Percentiles rank a stretch among this genome's conserved stretches.
These are phyloP conservation scores for Camponotus vicinus DNA, from an alignment of 1,140 invertebrate genomes.

Conservation along the genomic window DNA sequence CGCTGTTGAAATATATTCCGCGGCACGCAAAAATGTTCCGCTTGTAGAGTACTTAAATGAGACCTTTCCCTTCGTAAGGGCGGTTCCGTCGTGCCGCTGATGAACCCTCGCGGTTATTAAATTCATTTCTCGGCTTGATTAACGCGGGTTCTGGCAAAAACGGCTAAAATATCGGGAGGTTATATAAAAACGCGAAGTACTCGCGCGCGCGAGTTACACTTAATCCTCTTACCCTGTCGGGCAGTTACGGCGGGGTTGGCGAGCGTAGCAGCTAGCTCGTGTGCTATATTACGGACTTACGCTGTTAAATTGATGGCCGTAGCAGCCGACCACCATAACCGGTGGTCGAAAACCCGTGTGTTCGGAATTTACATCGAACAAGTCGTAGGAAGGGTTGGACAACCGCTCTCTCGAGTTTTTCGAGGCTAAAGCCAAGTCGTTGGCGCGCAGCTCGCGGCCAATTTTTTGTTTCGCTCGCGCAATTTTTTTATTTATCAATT, in stretches of 20 bases:
- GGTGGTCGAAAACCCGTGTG: conserved; percentile 65
- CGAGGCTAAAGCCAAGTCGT: conserved; percentile 15
- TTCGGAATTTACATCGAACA: conserved; percentile 73
- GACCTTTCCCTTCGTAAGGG: conserved; percentile 49
- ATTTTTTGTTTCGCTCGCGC: conserved; percentile 11
- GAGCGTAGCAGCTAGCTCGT: conserved; percentile 45
- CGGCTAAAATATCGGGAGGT: conserved; percentile 72
- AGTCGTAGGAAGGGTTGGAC: conserved; percentile 34
- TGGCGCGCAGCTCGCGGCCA: conserved; percentile 2
- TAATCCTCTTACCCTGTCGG: conserved; percentile 74
- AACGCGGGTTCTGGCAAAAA: conserved; percentile 68
- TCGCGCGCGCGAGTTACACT: conserved; percentile 67
- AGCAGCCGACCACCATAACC: conserved; percentile 63
- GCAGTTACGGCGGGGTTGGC: conserved; percentile 55
- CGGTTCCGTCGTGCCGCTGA: conserved; percentile 28
- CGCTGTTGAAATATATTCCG: neutral
- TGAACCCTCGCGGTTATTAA: conserved; percentile 69
- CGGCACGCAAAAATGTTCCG: conserved; percentile 34
- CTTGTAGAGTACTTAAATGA: conserved; percentile 55
- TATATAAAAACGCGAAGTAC: conserved; percentile 68
- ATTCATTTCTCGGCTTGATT: conserved; percentile 76
- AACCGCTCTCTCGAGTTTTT: conserved; percentile 45
- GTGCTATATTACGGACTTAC: conserved; percentile 75
- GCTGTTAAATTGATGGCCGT: conserved; percentile 73
- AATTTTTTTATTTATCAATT: conserved; percentile 64